Percentiles rank a stretch among this genome's conserved stretches.
Conservation (phyloP, 2,888 invertebrate genomes). For the Stegana nigrithorax region DNA sequence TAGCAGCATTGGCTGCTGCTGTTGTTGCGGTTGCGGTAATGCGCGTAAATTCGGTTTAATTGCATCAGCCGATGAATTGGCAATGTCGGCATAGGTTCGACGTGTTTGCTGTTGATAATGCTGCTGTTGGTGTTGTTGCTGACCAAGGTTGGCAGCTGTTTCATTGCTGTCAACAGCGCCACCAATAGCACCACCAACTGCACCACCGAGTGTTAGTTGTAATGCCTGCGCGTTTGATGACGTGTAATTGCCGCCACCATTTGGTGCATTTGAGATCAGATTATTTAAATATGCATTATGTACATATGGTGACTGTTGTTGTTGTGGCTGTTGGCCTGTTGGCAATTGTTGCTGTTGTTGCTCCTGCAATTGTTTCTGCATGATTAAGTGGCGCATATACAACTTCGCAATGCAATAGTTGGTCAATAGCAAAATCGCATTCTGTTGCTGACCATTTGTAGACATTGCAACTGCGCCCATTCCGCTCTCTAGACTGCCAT, state of each 20-base stretch:
- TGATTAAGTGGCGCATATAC: slow-evolving; percentile 75
- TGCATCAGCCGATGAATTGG: slow-evolving; percentile 32
- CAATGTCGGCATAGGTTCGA: slow-evolving; percentile 56
- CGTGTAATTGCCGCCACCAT: slow-evolving; percentile 19
- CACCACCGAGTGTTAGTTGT: slow-evolving; percentile 21
- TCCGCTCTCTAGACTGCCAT: neutral
- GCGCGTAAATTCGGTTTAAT: slow-evolving; percentile 24
- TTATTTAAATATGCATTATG: slow-evolving; percentile 13
- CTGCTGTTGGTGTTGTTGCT: neutral
- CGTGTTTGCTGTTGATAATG: slow-evolving; percentile 13
- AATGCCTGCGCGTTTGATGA: slow-evolving; percentile 32
- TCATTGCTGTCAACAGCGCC: neutral
- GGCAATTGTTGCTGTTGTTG: slow-evolving; percentile 47
- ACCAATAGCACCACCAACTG: no score
- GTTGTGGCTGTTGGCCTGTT: neutral
- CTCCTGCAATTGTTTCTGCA: slow-evolving; percentile 65
- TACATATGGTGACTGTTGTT: neutral
- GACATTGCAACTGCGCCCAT: no score
- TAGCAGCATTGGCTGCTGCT: slow-evolving; percentile 26
- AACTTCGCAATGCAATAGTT: slow-evolving; percentile 83
- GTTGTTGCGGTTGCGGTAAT: slow-evolving; percentile 21
- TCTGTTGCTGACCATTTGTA: slow-evolving; percentile 70
- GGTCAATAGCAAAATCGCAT: slow-evolving; percentile 79
- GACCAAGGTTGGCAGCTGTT: neutral
- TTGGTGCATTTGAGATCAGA: slow-evolving; percentile 27